Base-by-base conservation (phyloP, 35 echinoderm and acorn worm species). In the Ophioderma brevispina region DNA sequence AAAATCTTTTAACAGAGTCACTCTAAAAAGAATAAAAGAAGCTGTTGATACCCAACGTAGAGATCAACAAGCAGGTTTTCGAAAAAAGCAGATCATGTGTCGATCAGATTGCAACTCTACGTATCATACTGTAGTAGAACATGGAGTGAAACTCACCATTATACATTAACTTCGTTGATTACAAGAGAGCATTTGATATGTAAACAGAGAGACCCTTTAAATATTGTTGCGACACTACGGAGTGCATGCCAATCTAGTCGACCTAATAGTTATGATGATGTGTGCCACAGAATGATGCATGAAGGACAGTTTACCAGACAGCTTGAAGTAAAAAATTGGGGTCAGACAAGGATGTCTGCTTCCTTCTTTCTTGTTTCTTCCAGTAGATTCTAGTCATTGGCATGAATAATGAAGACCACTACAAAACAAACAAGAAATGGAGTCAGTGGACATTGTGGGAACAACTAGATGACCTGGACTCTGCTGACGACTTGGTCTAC, bases 281-380 rank as follows among this genome's bases (percentile, higher is more conserved):
- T 40, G 18, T 15, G 31, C 40, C 18, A 40, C 40, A 41, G 43
- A 49, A 33, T 84, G 31, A 15, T 84, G 30, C 81, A 84, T 55
- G 43, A 84, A 49, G 38, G 81, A 49, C 38, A 84, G 40, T 55
- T 84, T 23, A 49, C 81, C 43, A 55, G 43, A 19, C 17, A 84
- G 14, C n/a, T 84, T 84, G 36, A 43, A 84, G 81, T 84, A 46
- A 40, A 41, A 84, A 84, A 1, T 42, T 8, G 81, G 81, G 28
- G 81, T 84, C 81, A 84, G 39, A 34, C 81, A 84, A 55, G 81
- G 81, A n/a, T 84, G 81, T 55, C 81, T 84, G 49, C 37, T 84
- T 31, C 28, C 81, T 49, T 40, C 38, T 49, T 84, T 84, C 43
- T 33, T 84, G 81, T 84, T 41, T 46, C 81, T n/a, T n/a, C n/a